These are phyloP conservation scores for Scotopteryx bipunctaria DNA, from an alignment of 2,888 invertebrate species.

Conservation along the genomic window DNA sequence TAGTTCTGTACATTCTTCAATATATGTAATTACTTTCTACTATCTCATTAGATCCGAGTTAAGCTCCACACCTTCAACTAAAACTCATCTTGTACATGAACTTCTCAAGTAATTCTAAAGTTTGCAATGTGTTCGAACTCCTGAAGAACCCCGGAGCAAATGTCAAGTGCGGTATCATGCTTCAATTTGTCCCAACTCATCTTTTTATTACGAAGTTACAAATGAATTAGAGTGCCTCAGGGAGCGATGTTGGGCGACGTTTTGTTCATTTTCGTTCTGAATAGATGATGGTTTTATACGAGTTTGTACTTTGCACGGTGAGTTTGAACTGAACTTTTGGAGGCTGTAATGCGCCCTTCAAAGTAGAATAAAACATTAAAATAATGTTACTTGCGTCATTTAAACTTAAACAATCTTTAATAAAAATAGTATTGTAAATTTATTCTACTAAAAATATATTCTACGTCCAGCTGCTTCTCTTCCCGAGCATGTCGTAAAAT, in stretches of 20 bases:
- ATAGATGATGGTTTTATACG: conserved; percentile 6
- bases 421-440: no score
- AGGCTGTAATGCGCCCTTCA: no score
- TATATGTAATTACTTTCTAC: no score
- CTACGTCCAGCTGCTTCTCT: no score
- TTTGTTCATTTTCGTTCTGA: conserved; percentile 9
- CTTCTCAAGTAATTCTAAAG: conserved; percentile 18
- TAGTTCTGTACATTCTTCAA: conserved; percentile 2
- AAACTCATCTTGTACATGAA: conserved; percentile 1
- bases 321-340: no score
- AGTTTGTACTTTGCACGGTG: conserved; percentile 6
- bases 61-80: not conserved
- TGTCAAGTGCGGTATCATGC: not conserved
- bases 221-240: conserved; percentile 24
- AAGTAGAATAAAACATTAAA: no score
- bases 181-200: not conserved
- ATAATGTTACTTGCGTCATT: no score
- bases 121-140: conserved; percentile 28
- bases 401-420: no score
- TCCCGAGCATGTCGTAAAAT: no score
- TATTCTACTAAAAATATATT: no score
- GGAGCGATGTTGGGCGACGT: not conserved
- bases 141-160: not conserved
- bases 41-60: not conserved
- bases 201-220: not conserved